phyloP scores from a whole-genome alignment of 2,888 invertebrate genomes.

The Trissolcus japonicus region DNA sequence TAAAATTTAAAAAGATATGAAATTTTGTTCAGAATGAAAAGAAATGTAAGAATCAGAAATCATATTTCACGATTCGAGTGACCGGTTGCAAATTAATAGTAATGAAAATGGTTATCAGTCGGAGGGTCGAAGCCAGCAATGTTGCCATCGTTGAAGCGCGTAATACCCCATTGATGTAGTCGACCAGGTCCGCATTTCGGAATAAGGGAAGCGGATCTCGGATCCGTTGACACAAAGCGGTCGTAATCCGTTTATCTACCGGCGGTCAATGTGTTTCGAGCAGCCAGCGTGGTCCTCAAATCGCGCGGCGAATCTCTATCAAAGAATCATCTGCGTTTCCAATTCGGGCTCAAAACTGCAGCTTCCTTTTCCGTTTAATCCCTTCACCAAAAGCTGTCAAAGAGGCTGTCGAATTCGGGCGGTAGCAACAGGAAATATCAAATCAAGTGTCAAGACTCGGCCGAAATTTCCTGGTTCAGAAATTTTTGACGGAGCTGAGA shows the following conservation, averaged over 20 bases:
- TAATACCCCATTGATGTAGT: conserved; percentile 73
- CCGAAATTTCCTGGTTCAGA: conserved; percentile 11
- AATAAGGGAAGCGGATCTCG: conserved; percentile 70
- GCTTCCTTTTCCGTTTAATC: too few relatives aligned
- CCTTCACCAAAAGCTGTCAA: conserved; percentile 7
- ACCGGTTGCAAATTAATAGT: conserved; percentile 64
- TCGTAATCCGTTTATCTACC: conserved; percentile 77
- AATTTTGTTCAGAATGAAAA: too few relatives aligned
- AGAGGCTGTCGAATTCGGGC: conserved; percentile 3
- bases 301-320: conserved; percentile 38
- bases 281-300: conserved; percentile 35
- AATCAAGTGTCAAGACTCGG: conserved; percentile 18
- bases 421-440: conserved; percentile 29
- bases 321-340: conserved; percentile 33
- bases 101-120: conserved; percentile 75
- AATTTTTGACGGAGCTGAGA: conserved; percentile 39
- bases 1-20: neutral
- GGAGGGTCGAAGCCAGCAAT: conserved; percentile 62
- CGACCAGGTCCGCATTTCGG: conserved; percentile 51
- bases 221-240: conserved; percentile 75
- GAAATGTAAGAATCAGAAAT: too few relatives aligned
- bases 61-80: conserved; percentile 39
- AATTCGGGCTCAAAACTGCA: too few relatives aligned
- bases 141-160: conserved; percentile 73
- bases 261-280: conserved; percentile 66